These are phyloP conservation scores for Centruroides vittatus DNA, from an alignment of 1,140 invertebrate species.

Conservation along the genomic window DNA sequence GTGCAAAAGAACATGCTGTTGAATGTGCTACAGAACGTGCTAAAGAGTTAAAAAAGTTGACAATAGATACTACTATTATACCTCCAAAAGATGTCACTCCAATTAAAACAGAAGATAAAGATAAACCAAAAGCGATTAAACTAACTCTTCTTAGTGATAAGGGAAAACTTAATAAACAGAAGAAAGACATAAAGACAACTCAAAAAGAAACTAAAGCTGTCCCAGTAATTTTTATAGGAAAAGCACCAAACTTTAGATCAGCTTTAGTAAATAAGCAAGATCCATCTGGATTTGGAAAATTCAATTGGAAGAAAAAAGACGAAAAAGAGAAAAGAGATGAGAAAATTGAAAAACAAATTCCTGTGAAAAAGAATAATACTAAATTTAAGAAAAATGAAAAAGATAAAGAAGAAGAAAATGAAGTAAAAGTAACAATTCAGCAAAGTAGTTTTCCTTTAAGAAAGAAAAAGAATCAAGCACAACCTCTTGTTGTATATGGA, in stretches of 20 bases:
- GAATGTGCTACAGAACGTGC: too few relatives aligned
- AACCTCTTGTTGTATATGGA: too few relatives aligned
- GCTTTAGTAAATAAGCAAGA: not conserved
- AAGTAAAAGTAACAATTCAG: too few relatives aligned
- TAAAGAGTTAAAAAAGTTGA: not conserved
- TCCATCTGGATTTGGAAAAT: not conserved
- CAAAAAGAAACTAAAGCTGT: not conserved
- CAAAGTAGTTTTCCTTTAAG: too few relatives aligned
- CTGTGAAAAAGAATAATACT: too few relatives aligned
- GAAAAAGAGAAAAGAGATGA: not conserved
- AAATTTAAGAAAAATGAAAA: too few relatives aligned
- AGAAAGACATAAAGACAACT: not conserved
- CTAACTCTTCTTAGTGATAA: not conserved
- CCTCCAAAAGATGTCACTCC: not conserved
- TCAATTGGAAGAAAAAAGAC: not conserved
- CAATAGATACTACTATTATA: not conserved
- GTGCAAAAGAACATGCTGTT: too few relatives aligned
- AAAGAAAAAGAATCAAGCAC: too few relatives aligned
- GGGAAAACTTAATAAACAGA: not conserved
- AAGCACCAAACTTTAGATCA: not conserved
- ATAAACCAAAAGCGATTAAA: not conserved
- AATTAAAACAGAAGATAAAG: not conserved
- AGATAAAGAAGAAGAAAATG: not conserved
- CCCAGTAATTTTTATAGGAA: not conserved
- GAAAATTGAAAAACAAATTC: not conserved